phyloP scores from a whole-genome alignment of 2,113 vertebrate genomes.

The Elephas maximus region DNA sequence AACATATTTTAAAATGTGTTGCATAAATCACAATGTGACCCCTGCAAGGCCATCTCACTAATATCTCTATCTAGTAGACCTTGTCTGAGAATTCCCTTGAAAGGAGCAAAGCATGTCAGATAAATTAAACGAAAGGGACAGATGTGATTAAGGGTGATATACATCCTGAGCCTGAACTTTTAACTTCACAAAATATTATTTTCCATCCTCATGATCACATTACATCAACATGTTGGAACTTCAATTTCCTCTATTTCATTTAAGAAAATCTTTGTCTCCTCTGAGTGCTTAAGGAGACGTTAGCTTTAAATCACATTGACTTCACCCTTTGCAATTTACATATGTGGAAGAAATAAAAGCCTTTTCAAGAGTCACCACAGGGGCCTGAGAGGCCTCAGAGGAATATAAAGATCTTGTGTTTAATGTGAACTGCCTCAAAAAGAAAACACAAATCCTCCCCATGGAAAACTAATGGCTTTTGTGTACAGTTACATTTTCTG shows the following conservation, averaged over 20 bases:
- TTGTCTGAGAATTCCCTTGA: constrained; percentile 78
- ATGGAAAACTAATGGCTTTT: constrained; percentile 87
- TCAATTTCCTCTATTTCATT: constrained; percentile 88
- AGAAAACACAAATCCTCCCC: constrained; percentile 85
- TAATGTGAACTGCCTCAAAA: constrained; percentile 86
- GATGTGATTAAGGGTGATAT: constrained; percentile 84
- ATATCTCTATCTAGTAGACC: constrained; percentile 77
- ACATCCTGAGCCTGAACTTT: constrained; percentile 83
- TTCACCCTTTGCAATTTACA: constrained; percentile 88
- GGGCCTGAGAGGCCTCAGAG: constrained; percentile 84
- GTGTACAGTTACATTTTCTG: constrained; percentile 81
- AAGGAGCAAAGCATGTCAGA: constrained; percentile 77
- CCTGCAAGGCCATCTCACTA: constrained; percentile 61
- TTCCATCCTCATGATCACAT: constrained; percentile 84
- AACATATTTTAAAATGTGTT: constrained; percentile 67
- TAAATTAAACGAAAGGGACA: constrained; percentile 85
- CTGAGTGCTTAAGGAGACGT: constrained; percentile 87
- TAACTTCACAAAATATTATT: constrained; percentile 90
- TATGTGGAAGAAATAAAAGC: constrained; percentile 89
- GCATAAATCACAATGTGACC: constrained; percentile 70
- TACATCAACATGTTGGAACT: constrained; percentile 84
- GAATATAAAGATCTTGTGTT: constrained; percentile 89
- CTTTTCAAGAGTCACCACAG: constrained; percentile 87
- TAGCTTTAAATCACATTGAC: constrained; percentile 90
- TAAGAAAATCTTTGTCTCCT: constrained; percentile 88